These are phyloP conservation scores for Chrysolina oricalcia DNA, from an alignment of 2,888 invertebrate genomes.

Conservation along the genomic window DNA sequence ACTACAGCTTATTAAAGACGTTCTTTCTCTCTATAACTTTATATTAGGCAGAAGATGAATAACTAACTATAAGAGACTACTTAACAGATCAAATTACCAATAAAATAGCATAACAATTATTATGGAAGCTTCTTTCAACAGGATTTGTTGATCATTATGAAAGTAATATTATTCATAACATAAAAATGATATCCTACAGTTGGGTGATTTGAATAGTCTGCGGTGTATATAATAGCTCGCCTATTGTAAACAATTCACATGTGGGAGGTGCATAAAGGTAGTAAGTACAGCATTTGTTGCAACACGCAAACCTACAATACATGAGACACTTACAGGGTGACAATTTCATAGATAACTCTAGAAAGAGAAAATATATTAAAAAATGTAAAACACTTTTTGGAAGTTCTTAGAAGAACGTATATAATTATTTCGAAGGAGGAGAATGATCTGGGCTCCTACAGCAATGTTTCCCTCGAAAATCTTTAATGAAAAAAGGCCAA, in stretches of 20 bases:
- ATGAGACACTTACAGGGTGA: neutral
- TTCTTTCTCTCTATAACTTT: too few species aligned
- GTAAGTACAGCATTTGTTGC: constrained; percentile 4
- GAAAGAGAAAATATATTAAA: too few species aligned
- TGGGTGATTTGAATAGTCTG: constrained; percentile 6
- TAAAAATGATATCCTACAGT: constrained; percentile 12
- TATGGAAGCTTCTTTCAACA: neutral
- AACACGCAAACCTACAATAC: constrained; percentile 7
- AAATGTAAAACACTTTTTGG: too few species aligned
- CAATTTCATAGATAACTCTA: neutral
- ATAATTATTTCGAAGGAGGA: too few species aligned
- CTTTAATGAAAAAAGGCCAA: too few species aligned
- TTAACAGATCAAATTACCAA: neutral
- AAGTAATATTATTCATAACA: constrained; percentile 6
- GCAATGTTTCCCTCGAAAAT: too few species aligned
- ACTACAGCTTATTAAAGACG: too few species aligned
- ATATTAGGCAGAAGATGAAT: too few species aligned
- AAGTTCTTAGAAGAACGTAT: too few species aligned
- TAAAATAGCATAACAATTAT: neutral
- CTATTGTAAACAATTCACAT: constrained; percentile 22
- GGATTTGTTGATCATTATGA: neutral
- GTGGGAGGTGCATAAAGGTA: constrained; percentile 24
- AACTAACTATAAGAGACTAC: neutral
- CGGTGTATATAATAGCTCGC: constrained; percentile 8
- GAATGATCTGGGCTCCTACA: too few species aligned